Conservation (phyloP, 2,113 vertebrate species). For the Sorex araneus region DNA sequence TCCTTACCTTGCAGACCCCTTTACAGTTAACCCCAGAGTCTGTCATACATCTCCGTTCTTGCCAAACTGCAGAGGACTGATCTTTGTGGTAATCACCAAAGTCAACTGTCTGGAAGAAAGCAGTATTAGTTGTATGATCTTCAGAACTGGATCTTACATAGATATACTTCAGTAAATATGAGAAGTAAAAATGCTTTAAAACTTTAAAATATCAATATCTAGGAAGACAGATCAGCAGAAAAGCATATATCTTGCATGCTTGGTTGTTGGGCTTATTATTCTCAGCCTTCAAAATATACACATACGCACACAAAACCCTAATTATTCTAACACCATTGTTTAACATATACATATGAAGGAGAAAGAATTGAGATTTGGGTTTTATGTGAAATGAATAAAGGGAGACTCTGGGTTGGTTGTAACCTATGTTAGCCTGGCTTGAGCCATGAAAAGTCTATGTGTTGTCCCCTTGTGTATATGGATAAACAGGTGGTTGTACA, state of each 20-base stretch:
- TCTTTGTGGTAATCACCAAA: constrained; percentile 22
- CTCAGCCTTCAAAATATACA: constrained; percentile 1
- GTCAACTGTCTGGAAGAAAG: not conserved
- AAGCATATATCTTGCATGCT: no score
- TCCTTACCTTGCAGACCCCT: not conserved
- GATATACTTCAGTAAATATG: not conserved
- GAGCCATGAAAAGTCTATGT: constrained; percentile 77
- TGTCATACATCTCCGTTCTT: not conserved
- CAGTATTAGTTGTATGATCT: not conserved
- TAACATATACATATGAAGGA: constrained; percentile 53
- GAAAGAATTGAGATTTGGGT: not conserved
- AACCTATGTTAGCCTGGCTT: constrained; percentile 71
- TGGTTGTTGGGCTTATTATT: not conserved
- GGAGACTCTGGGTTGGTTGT: constrained; percentile 65
- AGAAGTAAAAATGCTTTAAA: constrained; percentile 41
- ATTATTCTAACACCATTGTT: constrained; percentile 36
- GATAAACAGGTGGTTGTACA: constrained; percentile 84
- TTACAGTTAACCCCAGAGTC: not conserved
- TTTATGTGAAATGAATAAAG: constrained; percentile 80
- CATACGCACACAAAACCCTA: constrained; percentile 35
- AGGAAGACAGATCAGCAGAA: no score
- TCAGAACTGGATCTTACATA: not conserved
- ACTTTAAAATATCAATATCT: not conserved
- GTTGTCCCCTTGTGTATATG: constrained; percentile 80
- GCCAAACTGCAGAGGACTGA: not conserved